Evolutionary conservation across 2,797 vertebrate genomes (phyloP).

Genomic region (Coccyzus lansbergi): DNA sequence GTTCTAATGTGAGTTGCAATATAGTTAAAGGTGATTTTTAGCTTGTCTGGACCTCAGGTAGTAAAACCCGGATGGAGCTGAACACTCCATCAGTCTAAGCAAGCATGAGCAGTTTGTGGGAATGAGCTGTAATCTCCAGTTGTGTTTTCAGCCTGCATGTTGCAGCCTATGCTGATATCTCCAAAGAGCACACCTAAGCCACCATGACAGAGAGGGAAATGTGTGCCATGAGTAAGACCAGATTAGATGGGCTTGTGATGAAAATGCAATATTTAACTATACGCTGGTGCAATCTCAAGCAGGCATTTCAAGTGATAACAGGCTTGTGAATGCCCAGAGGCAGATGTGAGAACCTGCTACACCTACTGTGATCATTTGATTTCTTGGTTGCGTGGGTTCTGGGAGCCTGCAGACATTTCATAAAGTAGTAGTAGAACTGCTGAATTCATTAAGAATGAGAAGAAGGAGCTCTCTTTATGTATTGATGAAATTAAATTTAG

Average conservation of each 20-base stretch:
- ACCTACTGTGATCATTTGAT: not conserved
- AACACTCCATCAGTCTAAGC: rapidly evolving
- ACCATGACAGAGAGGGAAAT: not conserved
- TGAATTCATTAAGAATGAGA: not conserved
- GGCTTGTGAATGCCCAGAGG: not conserved
- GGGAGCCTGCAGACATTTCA: not conserved
- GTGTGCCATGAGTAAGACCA: not conserved
- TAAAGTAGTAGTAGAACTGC: not conserved
- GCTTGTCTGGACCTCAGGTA: rapidly evolving
- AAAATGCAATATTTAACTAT: not conserved
- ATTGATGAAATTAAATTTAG: not conserved
- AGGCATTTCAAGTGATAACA: not conserved
- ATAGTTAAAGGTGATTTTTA: not conserved
- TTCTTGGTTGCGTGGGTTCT: constrained; percentile 21
- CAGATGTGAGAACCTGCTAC: not conserved
- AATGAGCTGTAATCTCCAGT: not conserved
- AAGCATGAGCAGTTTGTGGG: not conserved
- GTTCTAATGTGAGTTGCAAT: not conserved
- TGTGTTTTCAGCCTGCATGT: not conserved
- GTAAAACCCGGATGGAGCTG: not conserved
- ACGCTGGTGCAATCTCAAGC: not conserved
- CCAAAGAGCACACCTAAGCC: not conserved
- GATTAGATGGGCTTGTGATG: not conserved
- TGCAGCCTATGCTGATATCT: not conserved
- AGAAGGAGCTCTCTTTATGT: not conserved